A percentile compares a stretch with the other conserved stretches of the same genome.
Conservation (phyloP, 1,140 invertebrate species). For the Drosophila miranda region DNA sequence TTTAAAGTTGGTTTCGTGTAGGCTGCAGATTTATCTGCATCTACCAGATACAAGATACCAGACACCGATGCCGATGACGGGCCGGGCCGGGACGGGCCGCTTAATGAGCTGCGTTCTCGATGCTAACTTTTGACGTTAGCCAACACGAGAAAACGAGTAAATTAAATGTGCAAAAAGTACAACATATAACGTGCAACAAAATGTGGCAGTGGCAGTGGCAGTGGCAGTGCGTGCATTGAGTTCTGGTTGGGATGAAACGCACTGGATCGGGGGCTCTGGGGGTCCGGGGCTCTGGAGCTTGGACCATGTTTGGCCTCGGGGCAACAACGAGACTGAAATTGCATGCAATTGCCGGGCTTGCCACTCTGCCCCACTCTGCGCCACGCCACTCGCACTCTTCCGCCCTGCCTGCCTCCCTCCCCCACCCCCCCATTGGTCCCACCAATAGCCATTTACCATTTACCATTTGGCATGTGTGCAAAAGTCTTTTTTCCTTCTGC, state of each 20-base stretch:
- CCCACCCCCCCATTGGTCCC: too few relatives aligned
- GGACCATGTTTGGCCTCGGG: slow-evolving; percentile 36
- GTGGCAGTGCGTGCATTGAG: slow-evolving; percentile 13
- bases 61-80: too few relatives aligned
- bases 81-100: slow-evolving; percentile 8
- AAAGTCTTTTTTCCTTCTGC: slow-evolving; percentile 5
- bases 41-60: slow-evolving; percentile 8
- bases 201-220: not conserved
- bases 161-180: slow-evolving; percentile 57
- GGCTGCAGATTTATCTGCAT: slow-evolving; percentile 1
- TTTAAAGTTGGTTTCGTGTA: slow-evolving; percentile 17
- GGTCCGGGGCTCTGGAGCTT: not conserved
- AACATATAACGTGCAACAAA: slow-evolving; percentile 9
- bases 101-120: slow-evolving; percentile 69
- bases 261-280: not conserved
- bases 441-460: slow-evolving; percentile 20
- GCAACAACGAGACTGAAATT: slow-evolving; percentile 44
- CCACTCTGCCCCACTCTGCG: not conserved
- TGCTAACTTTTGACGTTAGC: slow-evolving; percentile 70
- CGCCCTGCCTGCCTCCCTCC: not conserved
- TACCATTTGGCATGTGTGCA: slow-evolving; percentile 62
- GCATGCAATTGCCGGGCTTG: slow-evolving; percentile 51
- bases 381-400: not conserved
- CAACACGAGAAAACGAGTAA: slow-evolving; percentile 48
- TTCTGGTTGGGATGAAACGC: not conserved